Percentiles rank a stretch among this genome's conserved stretches.
Conservation (phyloP, 2,113 vertebrate genomes). For the Seriola rivoliana region DNA sequence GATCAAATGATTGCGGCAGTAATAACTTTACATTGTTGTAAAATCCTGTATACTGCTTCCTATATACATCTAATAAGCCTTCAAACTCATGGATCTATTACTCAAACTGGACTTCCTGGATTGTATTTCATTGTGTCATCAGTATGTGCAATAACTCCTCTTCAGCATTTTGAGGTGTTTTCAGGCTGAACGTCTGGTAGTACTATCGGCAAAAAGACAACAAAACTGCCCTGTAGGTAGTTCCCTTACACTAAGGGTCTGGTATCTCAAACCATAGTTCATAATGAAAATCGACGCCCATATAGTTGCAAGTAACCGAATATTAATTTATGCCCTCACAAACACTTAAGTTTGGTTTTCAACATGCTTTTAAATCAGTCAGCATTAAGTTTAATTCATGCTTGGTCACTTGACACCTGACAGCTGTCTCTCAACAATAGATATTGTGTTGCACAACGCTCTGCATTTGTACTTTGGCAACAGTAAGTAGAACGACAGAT, state of each 20-base stretch:
- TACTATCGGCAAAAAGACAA: background rate
- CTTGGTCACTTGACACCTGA: constrained; percentile 49
- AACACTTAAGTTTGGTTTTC: constrained; percentile 48
- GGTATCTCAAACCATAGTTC: background rate
- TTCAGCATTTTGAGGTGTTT: constrained; percentile 14
- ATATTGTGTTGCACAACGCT: constrained; percentile 62
- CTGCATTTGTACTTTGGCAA: constrained; percentile 62
- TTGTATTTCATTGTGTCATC: background rate
- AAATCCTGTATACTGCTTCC: background rate
- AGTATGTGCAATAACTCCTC: background rate
- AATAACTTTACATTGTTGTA: background rate
- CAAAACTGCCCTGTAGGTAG: background rate
- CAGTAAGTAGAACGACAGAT: constrained; percentile 56
- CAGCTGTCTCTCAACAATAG: constrained; percentile 65
- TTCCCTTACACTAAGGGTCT: background rate
- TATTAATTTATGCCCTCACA: constrained; percentile 34
- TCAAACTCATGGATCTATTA: background rate
- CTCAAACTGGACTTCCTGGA: background rate
- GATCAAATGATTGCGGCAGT: background rate
- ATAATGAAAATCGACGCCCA: constrained; percentile 6
- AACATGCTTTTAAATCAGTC: constrained; percentile 68
- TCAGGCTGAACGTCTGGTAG: background rate
- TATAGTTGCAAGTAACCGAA: constrained; percentile 35
- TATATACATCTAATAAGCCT: background rate
- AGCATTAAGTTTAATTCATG: constrained; percentile 50